Conservation (phyloP, 1,140 invertebrate genomes). For the Ruditapes philippinarum region DNA sequence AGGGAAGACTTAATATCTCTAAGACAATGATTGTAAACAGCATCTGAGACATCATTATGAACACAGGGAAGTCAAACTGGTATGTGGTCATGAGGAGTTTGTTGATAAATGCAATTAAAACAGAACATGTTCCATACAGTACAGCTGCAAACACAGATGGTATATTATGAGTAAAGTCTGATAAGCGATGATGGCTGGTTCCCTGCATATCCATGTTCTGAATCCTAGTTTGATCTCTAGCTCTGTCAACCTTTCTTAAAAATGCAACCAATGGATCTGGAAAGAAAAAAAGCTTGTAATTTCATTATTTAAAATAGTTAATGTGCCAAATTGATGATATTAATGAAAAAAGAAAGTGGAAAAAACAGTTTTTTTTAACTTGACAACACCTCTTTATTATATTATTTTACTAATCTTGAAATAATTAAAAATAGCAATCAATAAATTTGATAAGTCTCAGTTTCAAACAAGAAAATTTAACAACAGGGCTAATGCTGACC, state of each 20-base stretch:
- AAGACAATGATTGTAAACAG: slow-evolving; percentile 84
- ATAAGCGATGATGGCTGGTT: not conserved
- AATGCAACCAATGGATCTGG: not conserved
- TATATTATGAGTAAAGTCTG: slow-evolving; percentile 70
- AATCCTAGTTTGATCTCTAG: not conserved
- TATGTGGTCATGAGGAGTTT: slow-evolving; percentile 87
- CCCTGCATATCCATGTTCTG: not conserved
- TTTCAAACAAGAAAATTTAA: too few species aligned
- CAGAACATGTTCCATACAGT: slow-evolving; percentile 87
- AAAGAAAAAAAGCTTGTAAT: not conserved
- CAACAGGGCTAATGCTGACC: too few species aligned
- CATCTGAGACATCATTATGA: slow-evolving; percentile 87
- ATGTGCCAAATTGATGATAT: too few species aligned
- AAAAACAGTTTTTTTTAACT: too few species aligned
- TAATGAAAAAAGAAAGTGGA: too few species aligned
- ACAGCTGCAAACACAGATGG: slow-evolving; percentile 81
- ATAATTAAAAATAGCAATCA: too few species aligned
- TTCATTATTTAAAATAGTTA: too few species aligned
- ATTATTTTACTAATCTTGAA: too few species aligned
- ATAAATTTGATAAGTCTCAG: too few species aligned
- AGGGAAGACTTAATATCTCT: slow-evolving; percentile 75
- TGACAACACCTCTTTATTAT: too few species aligned
- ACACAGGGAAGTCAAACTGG: slow-evolving; percentile 87
- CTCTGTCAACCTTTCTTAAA: not conserved
- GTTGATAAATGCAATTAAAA: slow-evolving; percentile 88